Base-by-base conservation (phyloP, 2,888 invertebrate genomes). In the Griposia aprilina region DNA sequence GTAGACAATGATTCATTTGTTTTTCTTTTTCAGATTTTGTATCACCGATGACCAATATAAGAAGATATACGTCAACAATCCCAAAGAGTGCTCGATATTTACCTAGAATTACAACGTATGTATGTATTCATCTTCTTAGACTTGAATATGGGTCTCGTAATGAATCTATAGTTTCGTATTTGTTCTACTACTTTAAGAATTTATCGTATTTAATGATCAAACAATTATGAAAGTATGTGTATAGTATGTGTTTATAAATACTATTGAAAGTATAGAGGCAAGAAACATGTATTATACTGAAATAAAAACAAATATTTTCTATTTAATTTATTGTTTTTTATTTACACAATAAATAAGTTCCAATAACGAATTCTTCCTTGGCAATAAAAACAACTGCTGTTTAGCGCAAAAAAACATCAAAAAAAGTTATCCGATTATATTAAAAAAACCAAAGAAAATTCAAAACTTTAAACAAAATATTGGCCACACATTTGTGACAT, bases 291-390 rank as follows among this genome's bases (percentile, higher is more conserved):
- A 71, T 85, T 79, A 76, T 69, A 68, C 23, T 36, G 0, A 81
- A 84, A 77, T 79, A 86, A 90, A 74, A 88, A 88, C 87, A 87
- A 85, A 75, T 70, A 15, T 75, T 77, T 84, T 69, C 74, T 80
- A 81, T 88, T 85, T 79, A 82, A 88, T 91, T 92, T 90, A 91
- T 91, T 91, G 90, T 80, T 91, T 93, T 71, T 94, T 94, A 94
- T 94, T 93, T 94, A 94, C 93, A 94, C 92, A 94, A 93, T 93
- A 94, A 94, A 93, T 92, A 90, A 76, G 79, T 81, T 83, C 50
- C 70, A 78, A 70, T 81, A 81, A 86, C 84, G 87, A 88, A 87
- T 85, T 83, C 70, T 76, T 82, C 85, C 76, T 83, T 85, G 81
- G 88, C 84, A 90, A 85, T 83, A 82, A 88, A 84, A 69, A 83